A percentile compares a stretch with the other conserved stretches of the same genome.
Evolutionary conservation across 1,140 invertebrate species (phyloP).

Genomic region (Bombus vancouverensis): DNA sequence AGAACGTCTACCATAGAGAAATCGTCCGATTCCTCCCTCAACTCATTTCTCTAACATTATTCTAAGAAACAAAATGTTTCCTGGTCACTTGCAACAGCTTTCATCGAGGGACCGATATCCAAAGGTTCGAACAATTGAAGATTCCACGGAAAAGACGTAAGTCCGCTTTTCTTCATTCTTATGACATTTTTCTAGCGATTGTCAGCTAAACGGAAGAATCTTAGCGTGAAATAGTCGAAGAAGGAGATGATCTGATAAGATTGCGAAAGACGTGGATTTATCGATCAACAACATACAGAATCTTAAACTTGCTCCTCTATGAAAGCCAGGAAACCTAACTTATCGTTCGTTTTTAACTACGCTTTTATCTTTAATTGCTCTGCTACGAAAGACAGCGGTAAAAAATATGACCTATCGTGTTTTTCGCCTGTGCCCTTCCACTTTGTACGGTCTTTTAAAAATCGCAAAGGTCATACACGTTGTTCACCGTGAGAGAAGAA

Average conservation of each 20-base stretch:
- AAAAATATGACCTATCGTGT: background rate
- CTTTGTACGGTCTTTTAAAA: background rate
- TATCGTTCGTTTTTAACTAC: no score
- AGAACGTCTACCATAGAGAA: background rate
- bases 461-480: background rate
- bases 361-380: no score
- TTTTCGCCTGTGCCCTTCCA: background rate
- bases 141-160: no score
- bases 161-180: no score
- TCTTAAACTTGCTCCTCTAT: no score
- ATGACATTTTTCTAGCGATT: no score
- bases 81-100: background rate
- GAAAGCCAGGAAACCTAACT: no score
- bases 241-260: background rate
- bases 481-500: background rate
- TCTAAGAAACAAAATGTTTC: background rate
- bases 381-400: no score
- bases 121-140: background rate
- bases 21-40: no score
- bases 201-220: background rate
- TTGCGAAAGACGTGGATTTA: background rate
- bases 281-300: no score
- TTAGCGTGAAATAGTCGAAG: background rate
- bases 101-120: background rate
- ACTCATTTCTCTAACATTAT: background rate